These are phyloP conservation scores for Diacarnus erythraeanus DNA, from an alignment of 37 sponge, comb jelly and placozoan species.

Conservation along the genomic window DNA sequence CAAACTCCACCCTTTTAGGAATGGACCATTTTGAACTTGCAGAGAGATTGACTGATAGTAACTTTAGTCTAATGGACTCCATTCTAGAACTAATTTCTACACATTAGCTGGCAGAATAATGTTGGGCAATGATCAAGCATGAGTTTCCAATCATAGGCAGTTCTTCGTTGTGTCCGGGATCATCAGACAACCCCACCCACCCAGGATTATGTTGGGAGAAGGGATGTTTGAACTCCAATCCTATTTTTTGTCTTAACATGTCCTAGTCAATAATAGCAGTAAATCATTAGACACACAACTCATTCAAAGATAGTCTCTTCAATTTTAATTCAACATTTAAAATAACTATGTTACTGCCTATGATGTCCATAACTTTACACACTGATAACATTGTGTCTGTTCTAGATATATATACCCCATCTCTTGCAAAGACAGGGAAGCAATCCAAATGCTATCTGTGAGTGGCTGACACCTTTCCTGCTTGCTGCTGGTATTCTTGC, in stretches of 20 bases:
- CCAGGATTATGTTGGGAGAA: background rate
- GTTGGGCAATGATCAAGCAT: no score
- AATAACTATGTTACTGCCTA: background rate
- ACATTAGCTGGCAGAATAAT: no score
- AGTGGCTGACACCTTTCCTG: background rate
- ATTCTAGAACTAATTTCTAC: no score
- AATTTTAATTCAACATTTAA: no score
- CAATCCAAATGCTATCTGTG: background rate
- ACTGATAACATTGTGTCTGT: background rate
- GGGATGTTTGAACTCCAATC: no score
- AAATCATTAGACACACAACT: no score
- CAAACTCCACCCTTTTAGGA: background rate
- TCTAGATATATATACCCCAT: background rate
- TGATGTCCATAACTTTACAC: no score
- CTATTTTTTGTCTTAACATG: no score
- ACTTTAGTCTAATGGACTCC: background rate
- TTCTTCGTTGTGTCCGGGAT: background rate
- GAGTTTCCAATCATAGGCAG: no score
- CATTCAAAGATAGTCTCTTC: no score
- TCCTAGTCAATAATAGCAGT: no score
- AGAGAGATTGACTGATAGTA: background rate
- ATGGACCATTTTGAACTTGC: background rate
- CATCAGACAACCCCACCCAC: background rate
- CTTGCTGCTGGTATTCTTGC: slow-evolving; percentile 71
- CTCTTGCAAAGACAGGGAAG: background rate